Evolutionary conservation across 2,797 vertebrate genomes (phyloP), one percentile per base, ranked within the genome.

Genomic region (Spatula clypeata): DNA sequence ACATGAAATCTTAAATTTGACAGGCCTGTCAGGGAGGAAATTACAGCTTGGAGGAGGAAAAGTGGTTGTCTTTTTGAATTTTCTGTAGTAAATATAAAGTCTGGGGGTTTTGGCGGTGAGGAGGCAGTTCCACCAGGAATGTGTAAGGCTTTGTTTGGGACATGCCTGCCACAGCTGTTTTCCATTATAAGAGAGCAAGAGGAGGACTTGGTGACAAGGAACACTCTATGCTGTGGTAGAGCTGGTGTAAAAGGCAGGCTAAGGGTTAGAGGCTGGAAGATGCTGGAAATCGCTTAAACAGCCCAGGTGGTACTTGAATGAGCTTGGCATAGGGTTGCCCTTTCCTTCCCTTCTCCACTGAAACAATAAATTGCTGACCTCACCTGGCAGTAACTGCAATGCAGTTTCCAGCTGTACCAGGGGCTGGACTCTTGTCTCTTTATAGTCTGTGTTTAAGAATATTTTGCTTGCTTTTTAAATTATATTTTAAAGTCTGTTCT

Each of bases 31-130:
- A 95, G 85, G 57, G 67, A 92, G 83, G 77, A 97, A 97, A 97
- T 97, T 97, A 97, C 94, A 97, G 95, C 95, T 90, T 97, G 90
- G 77, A 82, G 90, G 91, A 94, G 74, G 94, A 96, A 95, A 95
- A 97, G 90, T 65, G 93, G 95, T 94, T 95, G 83, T 93, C 95
- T 95, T 96, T 88, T 88, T 65, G 96, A 90, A 88, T 95, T 97
- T 93, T 94, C 80, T 95, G 92, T 93, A 94, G 96, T 95, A 96
- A 97, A 95, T 97, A 96, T 96, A 97, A 95, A 97, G 91, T 94
- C 94, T 96, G 96, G 93, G 96, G 94, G 90, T 88, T 95, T 96
- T 96, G 94, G 96, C 7, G n/a, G 93, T 93, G 71, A 97, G 80
- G 77, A 95, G 80, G 86, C 95, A 76, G 90, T 94, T 95, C 94